Base-by-base conservation (phyloP, 2,888 invertebrate genomes). In the Prostheceraeus crozeri region DNA sequence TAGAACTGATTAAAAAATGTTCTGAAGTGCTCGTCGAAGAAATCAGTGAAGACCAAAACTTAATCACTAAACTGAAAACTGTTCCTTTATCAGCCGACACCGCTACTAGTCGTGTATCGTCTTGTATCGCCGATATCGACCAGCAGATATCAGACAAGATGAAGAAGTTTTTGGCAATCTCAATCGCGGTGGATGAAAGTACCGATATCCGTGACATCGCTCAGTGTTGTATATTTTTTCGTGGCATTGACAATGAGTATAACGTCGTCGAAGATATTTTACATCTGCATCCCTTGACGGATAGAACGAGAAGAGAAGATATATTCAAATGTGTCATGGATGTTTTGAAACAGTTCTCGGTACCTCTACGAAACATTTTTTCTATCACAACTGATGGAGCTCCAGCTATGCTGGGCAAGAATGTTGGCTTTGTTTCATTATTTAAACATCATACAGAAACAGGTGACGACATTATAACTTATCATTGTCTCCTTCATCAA, bases 401-500 rank as follows among this genome's bases (percentile, higher is more conserved):
- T 3, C 36, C 23, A 28, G 16, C 40, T 52, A 57, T 57, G 40
- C 40, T 16, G 2, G 57, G 57, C 3, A 14, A 14, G 27, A 57
- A 40, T 40, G 16, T 40, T 40, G 23, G 48, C 2, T 57, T 57
- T 23, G 40, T 31, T 21, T 3, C 30, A 33, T 23, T 57, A 19
- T 57, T 57, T 3, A 57, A 54, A 57, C 25, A 48, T 48, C 25
- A 30, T 48, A 11, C 40, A 3, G 40, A 56, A 57, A 57, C 40
- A 19, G 46, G 40, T 23, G 3, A 57, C 40, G 40, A 57, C 11
- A 57, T 57, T 21, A 40, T 57, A 14, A 40, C 23, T 45, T 57
- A 57, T 40, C 57, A 54, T 57, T 54, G 46, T 40, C 40, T 45
- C 21, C 40, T 57, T 57, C 57, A 57, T 14, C 46, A 57, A 40